Conservation (phyloP, 2,888 invertebrate genomes). For the Metallyticus violacea region DNA sequence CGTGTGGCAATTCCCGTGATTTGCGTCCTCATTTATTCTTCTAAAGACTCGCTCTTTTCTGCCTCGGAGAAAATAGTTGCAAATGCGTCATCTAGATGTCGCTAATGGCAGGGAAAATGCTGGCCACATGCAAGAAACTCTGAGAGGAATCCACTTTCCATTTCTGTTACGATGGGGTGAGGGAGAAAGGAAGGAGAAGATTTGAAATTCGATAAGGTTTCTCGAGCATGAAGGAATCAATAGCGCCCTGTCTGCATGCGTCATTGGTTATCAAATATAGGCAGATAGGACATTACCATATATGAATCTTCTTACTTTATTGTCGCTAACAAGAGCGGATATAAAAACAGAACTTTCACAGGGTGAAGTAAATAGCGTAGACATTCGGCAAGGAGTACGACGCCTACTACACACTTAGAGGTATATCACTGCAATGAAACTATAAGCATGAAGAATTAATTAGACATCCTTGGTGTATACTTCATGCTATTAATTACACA, state of each 20-base stretch:
- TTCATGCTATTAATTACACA: too few species aligned
- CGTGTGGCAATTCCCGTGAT: background rate
- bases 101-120: background rate
- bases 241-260: background rate
- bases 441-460: too few species aligned
- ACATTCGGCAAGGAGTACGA: too few species aligned
- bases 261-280: background rate
- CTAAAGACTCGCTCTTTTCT: background rate
- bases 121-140: background rate
- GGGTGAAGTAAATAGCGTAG: background rate
- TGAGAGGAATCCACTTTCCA: background rate
- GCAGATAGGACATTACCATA: background rate
- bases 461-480: too few species aligned
- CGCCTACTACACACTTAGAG: too few species aligned
- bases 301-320: background rate
- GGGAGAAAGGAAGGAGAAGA: background rate
- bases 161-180: background rate
- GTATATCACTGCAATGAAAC: too few species aligned
- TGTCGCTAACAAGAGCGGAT: background rate
- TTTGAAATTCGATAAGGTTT: background rate
- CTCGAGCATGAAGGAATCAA: background rate
- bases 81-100: background rate
- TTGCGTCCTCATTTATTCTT: background rate
- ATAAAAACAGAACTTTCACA: background rate
- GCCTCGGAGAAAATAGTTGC: background rate